Conservation (phyloP, 2,797 vertebrate genomes). For the Psittacula derbiana region DNA sequence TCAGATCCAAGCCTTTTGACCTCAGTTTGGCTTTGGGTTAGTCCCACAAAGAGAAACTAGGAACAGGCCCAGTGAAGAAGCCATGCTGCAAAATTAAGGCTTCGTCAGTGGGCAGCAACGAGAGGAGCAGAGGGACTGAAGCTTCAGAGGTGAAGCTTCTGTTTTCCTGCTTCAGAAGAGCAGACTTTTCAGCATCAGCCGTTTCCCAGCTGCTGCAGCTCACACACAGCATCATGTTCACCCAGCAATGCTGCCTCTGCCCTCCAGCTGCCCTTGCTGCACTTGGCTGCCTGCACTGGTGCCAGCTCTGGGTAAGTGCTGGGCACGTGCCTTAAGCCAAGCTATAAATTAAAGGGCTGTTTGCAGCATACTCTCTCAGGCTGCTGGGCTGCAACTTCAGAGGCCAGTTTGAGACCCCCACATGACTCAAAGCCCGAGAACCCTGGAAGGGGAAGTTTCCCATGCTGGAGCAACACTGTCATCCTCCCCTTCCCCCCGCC, state of each 20-base stretch:
- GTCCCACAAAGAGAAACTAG: background rate
- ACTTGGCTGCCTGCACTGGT: background rate
- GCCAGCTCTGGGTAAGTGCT: background rate
- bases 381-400: background rate
- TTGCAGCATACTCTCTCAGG: background rate
- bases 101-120: background rate
- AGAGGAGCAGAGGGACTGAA: background rate
- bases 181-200: background rate
- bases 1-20: background rate
- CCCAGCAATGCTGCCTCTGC: background rate
- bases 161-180: background rate
- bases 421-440: background rate
- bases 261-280: background rate
- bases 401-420: background rate
- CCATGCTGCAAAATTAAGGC: background rate
- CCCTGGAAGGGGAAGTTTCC: background rate
- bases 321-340: background rate
- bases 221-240: rapidly evolving
- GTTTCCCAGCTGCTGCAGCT: background rate
- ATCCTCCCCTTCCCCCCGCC: too few species aligned
- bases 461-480: background rate
- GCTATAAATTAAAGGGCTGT: background rate
- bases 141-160: background rate
- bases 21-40: background rate
- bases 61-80: background rate